These are phyloP conservation scores for Merodon equestris DNA, from an alignment of 2,888 invertebrate species.

Conservation along the genomic window DNA sequence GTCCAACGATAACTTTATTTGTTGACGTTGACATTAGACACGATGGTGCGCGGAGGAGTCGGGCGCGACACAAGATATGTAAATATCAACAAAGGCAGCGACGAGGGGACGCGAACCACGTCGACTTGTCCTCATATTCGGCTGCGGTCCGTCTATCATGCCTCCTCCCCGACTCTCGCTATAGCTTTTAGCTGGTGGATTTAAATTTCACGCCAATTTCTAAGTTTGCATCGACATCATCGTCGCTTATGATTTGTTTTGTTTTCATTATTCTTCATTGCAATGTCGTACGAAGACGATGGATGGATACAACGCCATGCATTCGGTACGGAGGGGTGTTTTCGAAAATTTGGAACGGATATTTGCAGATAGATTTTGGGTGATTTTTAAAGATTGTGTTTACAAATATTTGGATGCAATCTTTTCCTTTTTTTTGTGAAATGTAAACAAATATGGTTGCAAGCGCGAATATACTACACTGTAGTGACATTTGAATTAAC, in stretches of 20 bases:
- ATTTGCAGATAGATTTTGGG: constrained; percentile 32
- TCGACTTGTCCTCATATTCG: constrained; percentile 1
- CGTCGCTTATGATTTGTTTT: too few relatives aligned
- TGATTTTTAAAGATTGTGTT: constrained; percentile 17
- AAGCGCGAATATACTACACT: background rate
- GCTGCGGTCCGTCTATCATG: too few relatives aligned
- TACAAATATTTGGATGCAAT: constrained; percentile 45
- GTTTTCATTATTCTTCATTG: too few relatives aligned
- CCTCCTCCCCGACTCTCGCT: background rate
- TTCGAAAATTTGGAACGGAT: constrained; percentile 10
- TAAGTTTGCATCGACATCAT: constrained; percentile 1
- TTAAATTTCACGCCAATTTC: constrained; percentile 4
- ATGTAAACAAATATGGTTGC: constrained; percentile 12
- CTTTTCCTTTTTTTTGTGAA: constrained; percentile 16
- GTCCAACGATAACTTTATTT: constrained; percentile 35
- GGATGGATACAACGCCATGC: too few relatives aligned
- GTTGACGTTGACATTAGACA: constrained; percentile 20
- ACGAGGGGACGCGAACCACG: constrained; percentile 7
- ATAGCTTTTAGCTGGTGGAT: background rate
- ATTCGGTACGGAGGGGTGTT: background rate
- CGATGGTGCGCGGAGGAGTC: background rate
- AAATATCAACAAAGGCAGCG: constrained; percentile 37
- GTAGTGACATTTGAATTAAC: too few relatives aligned
- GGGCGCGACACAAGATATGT: constrained; percentile 15
- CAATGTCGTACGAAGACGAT: too few relatives aligned